phyloP scores from a whole-genome alignment of 2,113 vertebrate species.

The Narcine bancroftii region DNA sequence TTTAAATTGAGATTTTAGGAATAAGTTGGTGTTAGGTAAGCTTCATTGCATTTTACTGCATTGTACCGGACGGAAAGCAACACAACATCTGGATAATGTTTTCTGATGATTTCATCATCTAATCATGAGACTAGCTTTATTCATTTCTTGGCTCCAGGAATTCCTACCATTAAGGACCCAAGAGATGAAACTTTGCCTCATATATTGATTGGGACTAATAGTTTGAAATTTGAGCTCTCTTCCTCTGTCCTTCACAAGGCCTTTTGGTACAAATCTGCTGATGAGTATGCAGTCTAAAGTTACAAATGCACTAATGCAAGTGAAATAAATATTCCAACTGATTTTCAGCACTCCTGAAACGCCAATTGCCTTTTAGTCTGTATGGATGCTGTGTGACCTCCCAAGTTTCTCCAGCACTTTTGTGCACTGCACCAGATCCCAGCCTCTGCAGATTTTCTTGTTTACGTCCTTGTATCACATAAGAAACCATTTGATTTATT shows the following conservation, averaged over 20 bases:
- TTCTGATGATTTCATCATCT: constrained; percentile 70
- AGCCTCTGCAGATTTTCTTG: no score
- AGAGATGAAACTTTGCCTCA: constrained; percentile 88
- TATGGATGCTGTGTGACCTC: no score
- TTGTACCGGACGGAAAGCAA: constrained; percentile 55
- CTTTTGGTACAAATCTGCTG: constrained; percentile 41
- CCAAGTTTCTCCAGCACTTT: no score
- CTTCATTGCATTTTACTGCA: constrained; percentile 61
- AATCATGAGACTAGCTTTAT: constrained; percentile 90
- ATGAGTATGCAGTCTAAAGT: constrained; percentile 26
- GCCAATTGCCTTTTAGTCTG: no score
- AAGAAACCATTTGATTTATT: constrained; percentile 9
- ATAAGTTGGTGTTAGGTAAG: constrained; percentile 41
- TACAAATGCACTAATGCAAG: constrained; percentile 15
- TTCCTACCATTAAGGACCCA: constrained; percentile 87
- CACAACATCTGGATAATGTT: constrained; percentile 64
- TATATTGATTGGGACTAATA: constrained; percentile 84
- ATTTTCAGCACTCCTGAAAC: no score
- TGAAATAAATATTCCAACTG: not conserved
- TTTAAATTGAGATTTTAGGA: constrained; percentile 39
- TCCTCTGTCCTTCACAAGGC: constrained; percentile 51
- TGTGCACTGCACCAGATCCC: no score
- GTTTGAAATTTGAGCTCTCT: constrained; percentile 76
- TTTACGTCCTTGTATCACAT: no score
- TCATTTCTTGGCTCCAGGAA: constrained; percentile 78